Evolutionary conservation across 2,797 vertebrate species (phyloP), one percentile per base, ranked within the genome.

Genomic region (Manis pentadactyla): DNA sequence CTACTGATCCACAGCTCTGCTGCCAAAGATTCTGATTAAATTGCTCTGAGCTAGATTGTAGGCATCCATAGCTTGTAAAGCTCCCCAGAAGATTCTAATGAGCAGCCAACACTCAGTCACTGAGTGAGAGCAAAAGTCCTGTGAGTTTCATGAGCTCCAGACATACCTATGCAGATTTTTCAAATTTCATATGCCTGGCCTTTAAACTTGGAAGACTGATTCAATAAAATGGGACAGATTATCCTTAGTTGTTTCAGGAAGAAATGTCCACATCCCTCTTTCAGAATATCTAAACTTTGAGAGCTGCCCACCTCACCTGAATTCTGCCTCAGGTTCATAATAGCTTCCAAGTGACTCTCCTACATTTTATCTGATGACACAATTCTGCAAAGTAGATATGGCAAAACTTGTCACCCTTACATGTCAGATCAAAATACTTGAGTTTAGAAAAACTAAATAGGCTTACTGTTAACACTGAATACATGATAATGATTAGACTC

Each of bases 101-200:
- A 87, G 34, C 23, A 12, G 29, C 31, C 71, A 85, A n/a, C 3
- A 3, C 87, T 96, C 82, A 86, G n/a, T 64, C 81, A 5, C 63
- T 27, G 21, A 42, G 74, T n/a, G 79, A 93, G 97, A 86, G 34
- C 73, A 78, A 55, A 42, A 18, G 2, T 79, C 37, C 34, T 77
- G 21, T 0, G 34, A 55, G 68, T 86, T 90, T 92, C 31, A 53
- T 39, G 49, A 71, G 51, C 61, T 86, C 95, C 53, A 95, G 66
- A 94, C 91, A 95, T 53, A 85, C 37, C 68, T 69, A n/a, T 83
- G 78, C 90, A 94, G 82, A 83, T n/a, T 39, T 74, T 95, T 81
- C n/a, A 66, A 42, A 78, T 77, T 46, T 79, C 71, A n/a, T 39
- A 64, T 51, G 49, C 19, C 57, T 23, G 6, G 49, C 31, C 51